These are phyloP conservation scores for Sinotaia quadrata DNA, from an alignment of 2,888 invertebrate genomes.

Conservation along the genomic window DNA sequence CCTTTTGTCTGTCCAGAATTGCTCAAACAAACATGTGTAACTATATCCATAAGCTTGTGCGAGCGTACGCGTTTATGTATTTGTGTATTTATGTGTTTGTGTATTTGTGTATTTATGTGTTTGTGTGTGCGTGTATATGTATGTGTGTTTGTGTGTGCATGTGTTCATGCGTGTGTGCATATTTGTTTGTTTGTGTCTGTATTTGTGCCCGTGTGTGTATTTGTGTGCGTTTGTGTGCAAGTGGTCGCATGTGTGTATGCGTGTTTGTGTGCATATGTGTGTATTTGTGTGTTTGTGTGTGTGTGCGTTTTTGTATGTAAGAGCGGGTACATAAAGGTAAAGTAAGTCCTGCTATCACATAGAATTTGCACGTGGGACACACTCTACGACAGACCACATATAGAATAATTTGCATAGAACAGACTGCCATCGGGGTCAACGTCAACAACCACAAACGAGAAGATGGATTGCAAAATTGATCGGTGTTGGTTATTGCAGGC, in stretches of 20 bases:
- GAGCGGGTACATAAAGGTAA: background rate
- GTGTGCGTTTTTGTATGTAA: background rate
- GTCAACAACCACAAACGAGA: no score
- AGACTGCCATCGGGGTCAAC: no score
- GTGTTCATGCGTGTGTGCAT: background rate
- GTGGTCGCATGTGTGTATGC: background rate
- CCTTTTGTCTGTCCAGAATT: no score
- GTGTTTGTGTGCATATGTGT: background rate
- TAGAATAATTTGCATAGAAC: no score
- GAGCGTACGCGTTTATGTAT: background rate
- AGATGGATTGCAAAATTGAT: no score
- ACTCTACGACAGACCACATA: no score
- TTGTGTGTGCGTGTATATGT: background rate
- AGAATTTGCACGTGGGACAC: no score
- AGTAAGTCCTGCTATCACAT: no score
- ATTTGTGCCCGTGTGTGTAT: background rate
- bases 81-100: background rate
- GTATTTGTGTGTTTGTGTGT: background rate
- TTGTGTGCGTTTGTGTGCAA: conserved; percentile 2
- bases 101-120: background rate
- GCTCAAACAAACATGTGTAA: background rate
- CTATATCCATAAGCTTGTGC: background rate
- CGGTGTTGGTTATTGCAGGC: no score
- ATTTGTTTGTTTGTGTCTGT: background rate
- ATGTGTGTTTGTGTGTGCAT: background rate